Evolutionary conservation across 1,140 invertebrate genomes (phyloP), one percentile per base, ranked within the genome.

Genomic region (Tetramorium alpestre): DNA sequence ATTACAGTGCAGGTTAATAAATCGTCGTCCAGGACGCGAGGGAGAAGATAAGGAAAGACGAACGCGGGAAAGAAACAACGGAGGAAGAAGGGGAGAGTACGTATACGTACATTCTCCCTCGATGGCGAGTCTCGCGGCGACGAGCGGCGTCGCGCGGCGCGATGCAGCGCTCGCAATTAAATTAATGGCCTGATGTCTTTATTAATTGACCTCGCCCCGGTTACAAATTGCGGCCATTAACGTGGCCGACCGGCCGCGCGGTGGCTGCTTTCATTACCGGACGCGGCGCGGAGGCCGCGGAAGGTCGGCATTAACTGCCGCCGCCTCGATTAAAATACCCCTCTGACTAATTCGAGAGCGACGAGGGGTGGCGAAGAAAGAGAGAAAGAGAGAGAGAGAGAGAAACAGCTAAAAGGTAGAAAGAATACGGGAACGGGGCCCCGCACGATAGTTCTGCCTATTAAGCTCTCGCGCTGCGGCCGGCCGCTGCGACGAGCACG

Each of bases 161-260:
- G 13, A 8, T 33, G 76, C 69, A 58, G 67, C 70, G 10, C 51
- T 56, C 62, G 87, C 89, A 92, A 93, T 93, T 92, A 90, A 92
- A 93, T 93, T 92, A 92, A 92, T 92, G 89, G 54, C 73, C 72
- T 67, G 85, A 90, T 92, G 91, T 92, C 91, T 92, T 92, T 93
- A 93, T 93, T 93, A 93, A 93, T 93, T 92, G 92, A 93, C 89
- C 86, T 92, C 72, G 92, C 86, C 88, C 88, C 87, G 82, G 88
- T 92, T 93, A 93, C 91, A 93, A 93, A 93, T 93, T 92, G 85
- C 87, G 58, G 73, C 75, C 69, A 92, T 88, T 91, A 92, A 90
- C 84, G 86, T 85, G 77, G 56, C 51, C 41, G 75, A 64, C 56
- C 58, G 69, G 13, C 56, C 54, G 75, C 78, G 82, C 78, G 41